These are phyloP conservation scores for Lucifuga dentata DNA, from an alignment of 2,113 vertebrate genomes.

Conservation along the genomic window DNA sequence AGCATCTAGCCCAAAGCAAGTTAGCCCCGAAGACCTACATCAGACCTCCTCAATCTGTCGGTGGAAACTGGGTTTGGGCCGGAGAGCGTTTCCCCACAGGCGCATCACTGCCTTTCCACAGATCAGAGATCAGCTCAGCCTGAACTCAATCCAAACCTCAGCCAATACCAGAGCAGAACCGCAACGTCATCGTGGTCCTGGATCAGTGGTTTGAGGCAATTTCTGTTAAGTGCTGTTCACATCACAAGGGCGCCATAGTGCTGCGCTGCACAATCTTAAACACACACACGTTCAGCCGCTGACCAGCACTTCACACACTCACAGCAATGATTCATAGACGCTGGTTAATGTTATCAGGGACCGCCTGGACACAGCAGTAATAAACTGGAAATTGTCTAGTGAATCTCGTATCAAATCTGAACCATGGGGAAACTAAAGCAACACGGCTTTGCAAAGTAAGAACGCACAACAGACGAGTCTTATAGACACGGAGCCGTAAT, in stretches of 20 bases:
- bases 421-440: conserved; percentile 65
- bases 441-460: conserved; percentile 29
- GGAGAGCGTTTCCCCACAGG: conserved; percentile 35
- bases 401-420: conserved; percentile 74
- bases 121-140: conserved; percentile 46
- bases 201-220: conserved; percentile 42
- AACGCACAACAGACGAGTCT: conserved; percentile 8
- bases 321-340: conserved; percentile 73
- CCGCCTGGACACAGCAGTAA: conserved; percentile 77
- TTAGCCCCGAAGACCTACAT: conserved; percentile 33
- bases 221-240: conserved; percentile 38
- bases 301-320: conserved; percentile 52
- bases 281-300: conserved; percentile 28
- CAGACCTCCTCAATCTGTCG: conserved; percentile 63
- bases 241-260: conserved; percentile 28
- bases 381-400: conserved; percentile 80
- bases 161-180: conserved; percentile 34
- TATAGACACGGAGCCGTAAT: conserved; percentile 41
- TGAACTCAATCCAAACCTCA: conserved; percentile 8
- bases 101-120: conserved; percentile 35
- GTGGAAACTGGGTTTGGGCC: conserved; percentile 60
- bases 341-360: conserved; percentile 82
- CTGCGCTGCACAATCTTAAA: conserved; percentile 31
- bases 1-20: conserved; percentile 41
- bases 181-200: conserved; percentile 5